Base-by-base conservation (phyloP, 2,888 invertebrate genomes). In the Cheilosia vulpina region DNA sequence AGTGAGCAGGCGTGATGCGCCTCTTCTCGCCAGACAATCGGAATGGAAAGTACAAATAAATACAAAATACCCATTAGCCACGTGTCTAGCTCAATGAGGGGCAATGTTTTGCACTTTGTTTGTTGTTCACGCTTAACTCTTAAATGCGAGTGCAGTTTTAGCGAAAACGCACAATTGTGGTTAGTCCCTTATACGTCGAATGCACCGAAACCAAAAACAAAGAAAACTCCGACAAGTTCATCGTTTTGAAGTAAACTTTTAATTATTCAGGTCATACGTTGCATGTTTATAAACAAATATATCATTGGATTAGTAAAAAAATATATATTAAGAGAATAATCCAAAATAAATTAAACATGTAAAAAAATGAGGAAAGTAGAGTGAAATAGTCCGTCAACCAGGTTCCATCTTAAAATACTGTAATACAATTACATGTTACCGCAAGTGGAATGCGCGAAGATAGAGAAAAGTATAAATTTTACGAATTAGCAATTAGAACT, bases 261-360 rank as follows among this genome's bases (percentile, higher is more conserved):
- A 60, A 60, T 84, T 79, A 84, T 84, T 84, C 84, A 84, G 80
- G 84, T 76, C 84, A 69, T 79, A 41, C 60, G 65, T 38, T 75
- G 34, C 65, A 69, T 75, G 58, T 80, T 17, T 38, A 58, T 63
- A 75, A 79, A 69, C 83, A 69, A 57, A 47, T 47, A 52, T 58
- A 58, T 21, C 68, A 43, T 73, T 62, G 55, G 78, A 75, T 79
- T 69, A 76, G 66, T 75, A 69, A 71, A 75, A 84, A 84, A 79
- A 71, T 55, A 71, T 58, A 66, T 78, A 68, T 58, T 41, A 65
- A 68, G 21, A 45, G 43, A 55, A 52, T 78, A 79, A 73, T 55
- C 41, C 50, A 41, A 63, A 52, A 21, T 83, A 79, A 79, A 83
- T 79, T 73, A 83, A 73, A 79, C 79, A 69, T 58, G 41, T 69